Percentiles rank a stretch among this genome's conserved stretches.
These are phyloP conservation scores for Dusona sp. DNA, from an alignment of 2,888 invertebrate species.

Conservation along the genomic window DNA sequence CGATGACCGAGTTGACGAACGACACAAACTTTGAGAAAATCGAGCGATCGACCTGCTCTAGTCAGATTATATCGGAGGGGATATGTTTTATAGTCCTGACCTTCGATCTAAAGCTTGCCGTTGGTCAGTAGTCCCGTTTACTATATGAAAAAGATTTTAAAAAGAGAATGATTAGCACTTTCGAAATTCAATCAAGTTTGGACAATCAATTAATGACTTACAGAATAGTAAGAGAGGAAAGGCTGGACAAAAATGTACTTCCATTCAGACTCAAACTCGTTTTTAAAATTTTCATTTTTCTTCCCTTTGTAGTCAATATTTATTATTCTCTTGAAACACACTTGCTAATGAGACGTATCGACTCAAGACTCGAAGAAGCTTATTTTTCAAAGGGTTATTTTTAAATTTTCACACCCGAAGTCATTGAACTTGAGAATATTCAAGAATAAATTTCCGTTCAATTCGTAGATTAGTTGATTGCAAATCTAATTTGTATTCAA, in stretches of 20 bases:
- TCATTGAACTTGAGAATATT: not conserved
- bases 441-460: not conserved
- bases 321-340: not conserved
- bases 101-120: constrained; percentile 60
- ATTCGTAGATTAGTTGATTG: not conserved
- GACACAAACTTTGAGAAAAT: constrained; percentile 45
- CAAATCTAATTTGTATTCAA: not conserved
- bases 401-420: not conserved
- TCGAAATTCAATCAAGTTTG: not conserved
- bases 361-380: not conserved
- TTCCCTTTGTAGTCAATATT: not conserved
- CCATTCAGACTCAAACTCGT: not conserved
- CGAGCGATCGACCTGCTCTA: constrained; percentile 40
- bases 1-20: constrained; percentile 41
- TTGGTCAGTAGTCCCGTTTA: constrained; percentile 49
- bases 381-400: not conserved
- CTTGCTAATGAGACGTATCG: not conserved
- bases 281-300: not conserved
- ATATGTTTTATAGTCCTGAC: constrained; percentile 64
- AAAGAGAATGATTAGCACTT: constrained; percentile 2
- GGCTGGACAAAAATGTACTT: not conserved
- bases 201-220: constrained; percentile 17
- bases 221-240: not conserved
- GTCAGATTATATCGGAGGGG: constrained; percentile 63
- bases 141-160: not conserved